These are phyloP conservation scores for Sakesphorus luctuosus DNA, from an alignment of 2,113 vertebrate genomes.

Conservation along the genomic window DNA sequence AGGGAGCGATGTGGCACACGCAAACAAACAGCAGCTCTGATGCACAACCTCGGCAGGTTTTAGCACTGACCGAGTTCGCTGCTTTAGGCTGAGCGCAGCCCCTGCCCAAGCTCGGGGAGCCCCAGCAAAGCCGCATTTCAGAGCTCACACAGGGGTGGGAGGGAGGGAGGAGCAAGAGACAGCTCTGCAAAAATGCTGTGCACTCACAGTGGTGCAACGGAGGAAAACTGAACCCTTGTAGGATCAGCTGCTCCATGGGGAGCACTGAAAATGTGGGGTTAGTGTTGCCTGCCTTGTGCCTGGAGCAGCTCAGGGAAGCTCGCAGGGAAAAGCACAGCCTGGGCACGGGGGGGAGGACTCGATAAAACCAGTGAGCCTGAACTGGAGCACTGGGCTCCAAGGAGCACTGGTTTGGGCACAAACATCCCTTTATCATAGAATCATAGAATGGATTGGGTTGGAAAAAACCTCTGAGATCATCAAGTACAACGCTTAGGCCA, in stretches of 20 bases:
- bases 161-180: not conserved
- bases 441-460: too few relatives aligned
- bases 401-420: not conserved
- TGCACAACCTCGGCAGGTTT: not conserved
- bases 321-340: not conserved
- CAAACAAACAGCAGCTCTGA: not conserved
- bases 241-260: not conserved
- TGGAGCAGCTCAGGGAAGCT: not conserved
- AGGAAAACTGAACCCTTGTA: fast-evolving
- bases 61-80: not conserved
- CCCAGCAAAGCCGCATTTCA: not conserved
- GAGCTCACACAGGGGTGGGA: fast-evolving
- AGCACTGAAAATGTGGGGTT: fast-evolving
- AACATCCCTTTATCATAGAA: not conserved
- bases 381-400: not conserved
- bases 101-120: not conserved
- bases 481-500: too few relatives aligned
- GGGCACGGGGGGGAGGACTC: not conserved
- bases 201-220: fast-evolving
- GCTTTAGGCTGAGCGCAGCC: not conserved
- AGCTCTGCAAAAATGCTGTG: not conserved
- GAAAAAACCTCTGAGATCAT: too few relatives aligned
- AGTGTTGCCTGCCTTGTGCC: fast-evolving
- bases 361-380: not conserved
- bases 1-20: fast-evolving